Percentiles rank a stretch among this genome's conserved stretches.
These are phyloP conservation scores for Danaus plexippus DNA, from an alignment of 1,140 invertebrate species.

Conservation along the genomic window DNA sequence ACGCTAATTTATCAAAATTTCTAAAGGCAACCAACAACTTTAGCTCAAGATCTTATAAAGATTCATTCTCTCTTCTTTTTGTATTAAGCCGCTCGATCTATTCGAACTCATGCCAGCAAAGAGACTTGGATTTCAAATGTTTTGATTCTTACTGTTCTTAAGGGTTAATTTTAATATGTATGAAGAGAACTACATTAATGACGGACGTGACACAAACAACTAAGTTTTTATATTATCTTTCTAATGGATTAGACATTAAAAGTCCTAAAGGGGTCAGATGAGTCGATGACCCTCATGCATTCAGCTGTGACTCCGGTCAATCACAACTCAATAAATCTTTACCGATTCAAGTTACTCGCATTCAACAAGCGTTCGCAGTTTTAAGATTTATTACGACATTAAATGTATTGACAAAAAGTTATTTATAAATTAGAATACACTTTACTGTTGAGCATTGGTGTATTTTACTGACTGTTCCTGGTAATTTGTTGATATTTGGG, in stretches of 20 bases:
- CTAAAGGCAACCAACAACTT: constrained; percentile 31
- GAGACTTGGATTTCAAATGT: constrained; percentile 20
- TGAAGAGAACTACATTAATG: background rate
- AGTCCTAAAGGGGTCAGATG: constrained; percentile 39
- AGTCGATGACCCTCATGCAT: constrained; percentile 49
- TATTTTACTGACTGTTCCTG: too few species aligned
- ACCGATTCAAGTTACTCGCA: constrained; percentile 7
- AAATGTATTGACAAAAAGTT: too few species aligned
- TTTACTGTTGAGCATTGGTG: too few species aligned
- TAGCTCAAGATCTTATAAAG: constrained; percentile 23
- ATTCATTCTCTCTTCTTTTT: constrained; percentile 3
- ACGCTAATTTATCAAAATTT: constrained; percentile 58
- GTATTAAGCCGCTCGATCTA: constrained; percentile 27
- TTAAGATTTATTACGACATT: too few species aligned
- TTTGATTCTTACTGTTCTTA: constrained; percentile 3
- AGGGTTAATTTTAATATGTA: constrained; percentile 12
- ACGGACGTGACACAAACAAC: constrained; percentile 50
- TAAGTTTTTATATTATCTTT: constrained; percentile 31
- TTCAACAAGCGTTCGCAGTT: too few species aligned
- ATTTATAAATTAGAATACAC: too few species aligned
- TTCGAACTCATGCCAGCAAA: constrained; percentile 22
- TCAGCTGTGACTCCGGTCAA: constrained; percentile 30
- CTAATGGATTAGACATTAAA: constrained; percentile 44
- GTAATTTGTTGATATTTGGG: too few species aligned
- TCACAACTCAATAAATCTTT: constrained; percentile 17